Percentiles rank a stretch among this genome's conserved stretches.
Conservation (phyloP, 2,113 vertebrate genomes). For the Erythrocercus mccallii region DNA sequence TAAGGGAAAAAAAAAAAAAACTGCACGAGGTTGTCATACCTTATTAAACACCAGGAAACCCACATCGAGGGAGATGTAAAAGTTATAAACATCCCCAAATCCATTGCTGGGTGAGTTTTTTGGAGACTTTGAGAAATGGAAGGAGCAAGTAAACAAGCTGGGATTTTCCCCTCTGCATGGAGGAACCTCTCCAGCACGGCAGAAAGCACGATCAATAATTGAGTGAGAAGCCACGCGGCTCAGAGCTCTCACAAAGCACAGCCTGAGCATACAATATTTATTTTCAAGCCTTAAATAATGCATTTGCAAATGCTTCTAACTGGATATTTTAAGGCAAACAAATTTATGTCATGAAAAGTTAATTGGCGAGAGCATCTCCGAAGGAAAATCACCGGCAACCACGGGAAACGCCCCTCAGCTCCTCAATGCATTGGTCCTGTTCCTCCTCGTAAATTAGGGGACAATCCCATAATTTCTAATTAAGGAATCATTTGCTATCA, state of each 20-base stretch:
- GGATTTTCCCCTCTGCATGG: background rate
- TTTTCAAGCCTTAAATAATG: constrained; percentile 31
- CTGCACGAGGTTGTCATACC: background rate
- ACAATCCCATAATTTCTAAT: background rate
- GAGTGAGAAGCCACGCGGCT: background rate
- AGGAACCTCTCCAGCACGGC: background rate
- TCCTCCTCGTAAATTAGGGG: background rate
- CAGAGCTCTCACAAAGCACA: background rate
- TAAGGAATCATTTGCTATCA: background rate
- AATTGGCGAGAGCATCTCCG: background rate
- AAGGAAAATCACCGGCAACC: background rate
- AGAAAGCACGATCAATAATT: background rate
- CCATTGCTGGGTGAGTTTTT: background rate
- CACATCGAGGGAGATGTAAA: rapidly evolving
- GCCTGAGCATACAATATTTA: constrained; percentile 32
- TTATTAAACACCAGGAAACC: background rate
- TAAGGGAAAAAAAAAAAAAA: background rate
- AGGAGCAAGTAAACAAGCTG: background rate
- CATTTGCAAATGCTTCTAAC: background rate
- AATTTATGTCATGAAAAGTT: constrained; percentile 35
- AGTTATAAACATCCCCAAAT: background rate
- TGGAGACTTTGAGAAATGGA: background rate
- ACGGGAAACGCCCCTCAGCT: background rate
- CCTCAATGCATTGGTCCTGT: background rate
- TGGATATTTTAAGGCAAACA: background rate